phyloP scores from a whole-genome alignment of 2,888 invertebrate species.

The Drosophila atripex region DNA sequence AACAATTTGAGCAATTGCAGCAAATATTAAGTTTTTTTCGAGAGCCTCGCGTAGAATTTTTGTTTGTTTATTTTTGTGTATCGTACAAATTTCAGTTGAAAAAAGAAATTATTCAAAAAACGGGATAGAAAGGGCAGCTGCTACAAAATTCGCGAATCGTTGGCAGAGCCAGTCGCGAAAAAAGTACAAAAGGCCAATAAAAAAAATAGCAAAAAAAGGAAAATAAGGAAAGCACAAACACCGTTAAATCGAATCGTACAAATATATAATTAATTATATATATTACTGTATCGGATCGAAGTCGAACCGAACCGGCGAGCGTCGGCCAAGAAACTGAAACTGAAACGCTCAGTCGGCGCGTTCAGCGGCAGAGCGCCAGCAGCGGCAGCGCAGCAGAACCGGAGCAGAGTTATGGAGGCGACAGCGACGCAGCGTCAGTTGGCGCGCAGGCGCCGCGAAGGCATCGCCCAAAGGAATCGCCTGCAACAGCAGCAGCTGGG shows the following conservation, averaged over 20 bases:
- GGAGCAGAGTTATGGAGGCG: slow-evolving; percentile 17
- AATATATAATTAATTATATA: neutral
- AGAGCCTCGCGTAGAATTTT: slow-evolving; percentile 2
- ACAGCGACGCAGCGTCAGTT: slow-evolving; percentile 30
- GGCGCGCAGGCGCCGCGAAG: slow-evolving; percentile 43
- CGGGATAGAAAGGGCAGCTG: slow-evolving; percentile 33
- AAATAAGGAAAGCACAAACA: neutral
- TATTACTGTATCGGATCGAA: slow-evolving; percentile 8
- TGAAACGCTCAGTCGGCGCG: slow-evolving; percentile 56
- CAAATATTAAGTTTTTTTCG: slow-evolving; percentile 15
- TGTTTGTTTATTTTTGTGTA: slow-evolving; percentile 13
- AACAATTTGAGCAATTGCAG: slow-evolving; percentile 29
- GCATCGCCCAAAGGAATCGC: neutral
- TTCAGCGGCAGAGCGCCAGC: slow-evolving; percentile 23
- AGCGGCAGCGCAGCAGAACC: slow-evolving; percentile 27
- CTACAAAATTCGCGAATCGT: slow-evolving; percentile 18
- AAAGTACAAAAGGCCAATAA: slow-evolving; percentile 13
- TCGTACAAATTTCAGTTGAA: slow-evolving; percentile 58
- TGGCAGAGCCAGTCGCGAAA: slow-evolving; percentile 11
- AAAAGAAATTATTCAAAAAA: slow-evolving; percentile 16
- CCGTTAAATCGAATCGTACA: neutral
- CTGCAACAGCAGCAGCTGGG: slow-evolving; percentile 2
- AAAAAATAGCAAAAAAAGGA: neutral
- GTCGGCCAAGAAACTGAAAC: slow-evolving; percentile 76
- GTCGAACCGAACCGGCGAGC: slow-evolving; percentile 74